Conservation (phyloP, 2,888 invertebrate species). For the Drosophila kanekoi region DNA sequence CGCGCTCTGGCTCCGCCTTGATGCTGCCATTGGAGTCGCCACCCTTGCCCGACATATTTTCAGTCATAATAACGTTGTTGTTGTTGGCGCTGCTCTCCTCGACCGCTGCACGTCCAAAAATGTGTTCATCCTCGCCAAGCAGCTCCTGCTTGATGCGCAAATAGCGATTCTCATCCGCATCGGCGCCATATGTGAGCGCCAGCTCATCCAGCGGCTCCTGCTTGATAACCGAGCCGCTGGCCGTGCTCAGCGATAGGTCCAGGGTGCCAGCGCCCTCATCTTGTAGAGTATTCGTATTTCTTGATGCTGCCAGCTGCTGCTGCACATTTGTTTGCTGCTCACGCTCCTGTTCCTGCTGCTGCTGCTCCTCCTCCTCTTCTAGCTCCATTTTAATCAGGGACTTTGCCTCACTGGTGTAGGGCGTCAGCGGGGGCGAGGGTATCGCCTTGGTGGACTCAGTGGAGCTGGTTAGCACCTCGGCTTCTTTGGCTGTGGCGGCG, state of each 20-base stretch:
- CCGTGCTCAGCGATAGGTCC: conserved; percentile 47
- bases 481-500: conserved; percentile 70
- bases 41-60: conserved; percentile 11
- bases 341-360: neutral
- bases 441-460: conserved; percentile 82
- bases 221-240: conserved; percentile 54
- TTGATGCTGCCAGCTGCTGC: neutral
- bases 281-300: neutral
- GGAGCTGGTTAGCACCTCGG: conserved; percentile 55
- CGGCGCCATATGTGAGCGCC: conserved; percentile 45
- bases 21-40: conserved; percentile 37
- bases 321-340: neutral
- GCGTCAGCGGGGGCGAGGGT: conserved; percentile 84
- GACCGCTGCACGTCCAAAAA: conserved; percentile 24
- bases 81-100: conserved; percentile 39
- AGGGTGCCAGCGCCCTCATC: conserved; percentile 22
- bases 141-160: conserved; percentile 79
- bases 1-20: conserved; percentile 34
- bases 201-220: conserved; percentile 67
- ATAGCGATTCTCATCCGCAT: conserved; percentile 72
- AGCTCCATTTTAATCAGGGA: conserved; percentile 58
- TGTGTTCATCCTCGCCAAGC: conserved; percentile 55
- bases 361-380: conserved; percentile 20
- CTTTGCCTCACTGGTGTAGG: conserved; percentile 54
- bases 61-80: conserved; percentile 37